Conservation (phyloP, 2,888 invertebrate species). For the Drosophila nr. perissopoda region DNA sequence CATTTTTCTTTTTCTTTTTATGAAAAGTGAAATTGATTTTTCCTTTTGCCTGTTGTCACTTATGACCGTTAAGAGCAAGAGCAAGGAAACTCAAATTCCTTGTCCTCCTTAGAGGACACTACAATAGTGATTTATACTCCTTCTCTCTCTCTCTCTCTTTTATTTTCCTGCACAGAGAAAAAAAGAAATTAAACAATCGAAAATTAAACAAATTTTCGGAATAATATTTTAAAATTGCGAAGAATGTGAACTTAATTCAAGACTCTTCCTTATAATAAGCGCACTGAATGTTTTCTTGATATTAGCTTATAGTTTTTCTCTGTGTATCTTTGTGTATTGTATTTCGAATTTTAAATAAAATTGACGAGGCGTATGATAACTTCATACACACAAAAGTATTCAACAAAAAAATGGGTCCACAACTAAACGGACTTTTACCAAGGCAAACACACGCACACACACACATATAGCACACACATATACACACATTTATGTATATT, state of each 20-base stretch:
- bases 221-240: neutral
- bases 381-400: conserved; percentile 35
- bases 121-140: neutral
- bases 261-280: neutral
- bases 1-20: neutral
- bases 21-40: conserved; percentile 8
- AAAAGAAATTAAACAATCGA: neutral
- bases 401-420: conserved; percentile 11
- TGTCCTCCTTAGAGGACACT: neutral
- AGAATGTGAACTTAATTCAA: neutral
- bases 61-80: conserved; percentile 1
- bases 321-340: neutral
- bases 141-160: too few relatives aligned
- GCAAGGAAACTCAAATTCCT: neutral
- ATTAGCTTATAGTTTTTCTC: neutral
- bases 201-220: neutral
- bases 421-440: conserved; percentile 16
- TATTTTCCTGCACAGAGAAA: neutral
- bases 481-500: conserved; percentile 12
- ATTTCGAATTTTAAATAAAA: conserved; percentile 48
- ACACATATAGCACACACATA: neutral
- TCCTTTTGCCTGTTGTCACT: neutral
- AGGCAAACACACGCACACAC: conserved; percentile 14
- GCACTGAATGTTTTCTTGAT: too few relatives aligned
- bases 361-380: conserved; percentile 52